A percentile compares a stretch with the other conserved stretches of the same genome.
phyloP scores from a whole-genome alignment of 2,888 invertebrate species.

The Pseudoips prasinana region DNA sequence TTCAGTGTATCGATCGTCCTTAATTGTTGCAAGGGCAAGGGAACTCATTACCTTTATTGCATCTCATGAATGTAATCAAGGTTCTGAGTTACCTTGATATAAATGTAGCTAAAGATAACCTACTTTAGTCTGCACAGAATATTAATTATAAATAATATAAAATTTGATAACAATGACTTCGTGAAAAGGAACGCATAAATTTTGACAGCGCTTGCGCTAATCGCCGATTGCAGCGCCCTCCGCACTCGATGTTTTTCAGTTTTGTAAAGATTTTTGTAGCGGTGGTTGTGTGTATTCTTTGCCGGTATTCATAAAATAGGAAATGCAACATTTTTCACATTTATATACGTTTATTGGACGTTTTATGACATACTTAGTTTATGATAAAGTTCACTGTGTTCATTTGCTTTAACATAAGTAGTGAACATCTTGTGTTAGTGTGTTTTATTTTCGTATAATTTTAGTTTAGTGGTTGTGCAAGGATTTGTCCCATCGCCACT shows the following conservation, averaged over 20 bases:
- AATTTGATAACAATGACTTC: too few relatives aligned
- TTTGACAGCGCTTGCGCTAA: slow-evolving; percentile 64
- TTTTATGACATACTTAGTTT: slow-evolving; percentile 63
- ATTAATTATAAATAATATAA: too few relatives aligned
- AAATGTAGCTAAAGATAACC: too few relatives aligned
- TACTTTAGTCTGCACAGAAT: too few relatives aligned
- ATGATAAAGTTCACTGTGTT: slow-evolving; percentile 50
- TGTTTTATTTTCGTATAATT: slow-evolving; percentile 61
- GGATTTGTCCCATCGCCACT: slow-evolving; percentile 61
- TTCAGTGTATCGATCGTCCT: too few relatives aligned
- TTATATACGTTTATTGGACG: slow-evolving; percentile 54
- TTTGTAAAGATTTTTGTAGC: slow-evolving; percentile 65
- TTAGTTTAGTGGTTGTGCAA: slow-evolving; percentile 70
- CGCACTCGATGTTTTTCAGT: slow-evolving; percentile 49
- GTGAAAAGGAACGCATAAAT: slow-evolving; percentile 10
- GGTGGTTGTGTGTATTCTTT: slow-evolving; percentile 56
- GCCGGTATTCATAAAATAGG: slow-evolving; percentile 48
- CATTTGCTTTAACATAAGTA: slow-evolving; percentile 40
- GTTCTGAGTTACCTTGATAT: too few relatives aligned
- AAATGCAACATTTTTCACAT: slow-evolving; percentile 64
- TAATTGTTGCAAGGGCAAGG: too few relatives aligned
- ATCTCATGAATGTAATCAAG: too few relatives aligned
- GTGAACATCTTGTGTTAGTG: slow-evolving; percentile 58
- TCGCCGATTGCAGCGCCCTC: slow-evolving; percentile 44
- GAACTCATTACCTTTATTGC: too few relatives aligned